Base-by-base conservation (phyloP, 2,797 vertebrate genomes). In the Sebastes alutus region DNA sequence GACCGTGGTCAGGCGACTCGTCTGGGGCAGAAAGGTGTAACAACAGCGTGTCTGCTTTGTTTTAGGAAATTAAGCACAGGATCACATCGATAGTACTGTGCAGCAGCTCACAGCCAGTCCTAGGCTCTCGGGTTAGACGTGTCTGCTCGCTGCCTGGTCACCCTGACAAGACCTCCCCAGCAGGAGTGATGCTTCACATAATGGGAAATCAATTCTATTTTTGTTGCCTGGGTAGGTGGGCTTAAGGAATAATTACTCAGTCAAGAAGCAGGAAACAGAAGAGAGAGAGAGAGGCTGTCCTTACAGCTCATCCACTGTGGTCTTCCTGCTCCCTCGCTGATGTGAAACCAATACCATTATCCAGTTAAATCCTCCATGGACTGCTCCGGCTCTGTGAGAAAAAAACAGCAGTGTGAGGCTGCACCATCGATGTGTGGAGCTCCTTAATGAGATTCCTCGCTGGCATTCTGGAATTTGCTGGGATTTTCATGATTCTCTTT, bases 291-390 rank as follows among this genome's bases (percentile, higher is more conserved):
- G 68, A 79, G 72, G 73, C 86, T 82, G 83, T 88, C 84, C 90
- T 87, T 61, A 56, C 77, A 77, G 88, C 89, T 91, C 90, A 94
- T 92, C 84, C 92, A 84, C 88, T 85, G 82, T 85, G 89, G 89
- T 90, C 86, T 82, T 87, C 78, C 78, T 92, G 87, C 91, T 94
- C 88, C 89, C 13, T 86, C 77, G 64, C 92, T 95, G 93, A 95
- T 93, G 94, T 93, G 93, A 95, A 95, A 95, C 95, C 95, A 94
- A 95, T 94, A 93, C 91, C 71, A 93, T 96, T 94, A 95, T 94
- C 91, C 93, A 83, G 87, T 88, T 89, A 89, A 94, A 94, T 90
- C 92, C 89, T 59, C 90, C 83, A 78, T 74, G 83, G 90, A 91
- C 82, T 76, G 81, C 88, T 87, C 66, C 74, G 4, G 65, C 83